These are phyloP conservation scores for Aplodontia rufa DNA, from an alignment of 2,113 vertebrate species.

Conservation along the genomic window DNA sequence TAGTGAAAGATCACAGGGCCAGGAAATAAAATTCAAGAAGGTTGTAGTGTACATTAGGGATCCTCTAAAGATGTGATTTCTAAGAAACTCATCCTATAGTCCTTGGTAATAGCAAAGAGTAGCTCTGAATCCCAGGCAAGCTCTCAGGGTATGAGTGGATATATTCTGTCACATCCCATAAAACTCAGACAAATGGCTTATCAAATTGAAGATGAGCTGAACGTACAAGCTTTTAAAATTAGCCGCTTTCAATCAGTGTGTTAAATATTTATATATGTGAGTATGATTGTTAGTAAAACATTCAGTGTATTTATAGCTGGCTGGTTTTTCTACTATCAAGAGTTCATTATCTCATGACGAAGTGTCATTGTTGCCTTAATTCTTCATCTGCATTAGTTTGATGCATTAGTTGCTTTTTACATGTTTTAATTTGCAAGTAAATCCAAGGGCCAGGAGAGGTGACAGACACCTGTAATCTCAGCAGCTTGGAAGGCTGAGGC, in stretches of 20 bases:
- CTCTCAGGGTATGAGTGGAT: background rate
- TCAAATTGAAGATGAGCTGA: background rate
- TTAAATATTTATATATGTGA: background rate
- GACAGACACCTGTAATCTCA: too few relatives aligned
- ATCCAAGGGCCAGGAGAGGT: too few relatives aligned
- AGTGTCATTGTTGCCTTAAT: background rate
- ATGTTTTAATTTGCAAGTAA: slow-evolving; percentile 7
- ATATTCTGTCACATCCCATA: background rate
- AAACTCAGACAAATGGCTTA: background rate
- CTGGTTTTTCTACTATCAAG: background rate
- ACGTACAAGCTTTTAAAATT: background rate
- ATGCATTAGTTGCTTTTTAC: background rate
- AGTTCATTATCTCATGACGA: background rate
- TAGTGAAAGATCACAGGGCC: background rate
- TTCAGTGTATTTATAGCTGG: background rate
- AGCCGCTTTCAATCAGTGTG: background rate
- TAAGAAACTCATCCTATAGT: background rate
- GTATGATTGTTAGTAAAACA: background rate
- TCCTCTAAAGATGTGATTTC: background rate
- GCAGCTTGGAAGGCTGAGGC: too few relatives aligned
- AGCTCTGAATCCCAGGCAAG: background rate
- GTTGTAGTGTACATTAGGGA: background rate
- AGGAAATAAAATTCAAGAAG: background rate
- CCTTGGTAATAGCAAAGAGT: background rate
- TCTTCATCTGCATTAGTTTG: background rate